A percentile compares a stretch with the other conserved stretches of the same genome.
These are phyloP conservation scores for Zelleria hepariella DNA, from an alignment of 2,888 invertebrate species.

Conservation along the genomic window DNA sequence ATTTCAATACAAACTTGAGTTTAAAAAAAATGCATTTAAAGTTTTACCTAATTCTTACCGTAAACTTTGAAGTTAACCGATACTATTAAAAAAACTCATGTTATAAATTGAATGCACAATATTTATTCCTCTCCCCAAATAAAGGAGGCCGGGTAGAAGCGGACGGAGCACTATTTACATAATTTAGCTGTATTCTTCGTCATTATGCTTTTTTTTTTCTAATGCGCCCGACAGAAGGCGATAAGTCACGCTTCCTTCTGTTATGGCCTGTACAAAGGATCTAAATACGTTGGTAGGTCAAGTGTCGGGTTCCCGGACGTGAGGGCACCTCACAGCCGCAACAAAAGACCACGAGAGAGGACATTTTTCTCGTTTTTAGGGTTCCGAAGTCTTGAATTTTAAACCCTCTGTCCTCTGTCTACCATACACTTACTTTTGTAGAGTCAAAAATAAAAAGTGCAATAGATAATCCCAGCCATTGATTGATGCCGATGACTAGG, in stretches of 20 bases:
- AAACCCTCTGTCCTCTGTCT: too few species aligned
- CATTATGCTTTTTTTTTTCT: conserved; percentile 26
- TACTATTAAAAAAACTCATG: neutral
- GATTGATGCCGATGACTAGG: too few species aligned
- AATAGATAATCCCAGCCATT: too few species aligned
- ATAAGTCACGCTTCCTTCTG: conserved; percentile 62
- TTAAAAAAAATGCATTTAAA: too few species aligned
- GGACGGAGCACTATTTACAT: conserved; percentile 9
- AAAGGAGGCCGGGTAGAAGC: neutral
- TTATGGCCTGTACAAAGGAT: conserved; percentile 50
- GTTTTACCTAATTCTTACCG: too few species aligned
- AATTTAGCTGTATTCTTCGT: conserved; percentile 41
- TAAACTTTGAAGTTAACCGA: too few species aligned
- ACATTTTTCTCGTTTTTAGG: neutral
- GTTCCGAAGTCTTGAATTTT: too few species aligned
- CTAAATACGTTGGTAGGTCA: conserved; percentile 64
- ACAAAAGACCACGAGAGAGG: conserved; percentile 1
- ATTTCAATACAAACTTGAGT: too few species aligned
- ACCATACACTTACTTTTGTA: too few species aligned
- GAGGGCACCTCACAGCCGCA: conserved; percentile 20
- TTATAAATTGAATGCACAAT: neutral
- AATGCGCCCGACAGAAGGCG: conserved; percentile 34
- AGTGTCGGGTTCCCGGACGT: conserved; percentile 66
- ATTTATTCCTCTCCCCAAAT: neutral
- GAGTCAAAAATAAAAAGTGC: too few species aligned